Percentiles rank a stretch among this genome's conserved stretches.
Evolutionary conservation across 2,888 invertebrate genomes (phyloP).

Genomic region (Limnephilus rhombicus): DNA sequence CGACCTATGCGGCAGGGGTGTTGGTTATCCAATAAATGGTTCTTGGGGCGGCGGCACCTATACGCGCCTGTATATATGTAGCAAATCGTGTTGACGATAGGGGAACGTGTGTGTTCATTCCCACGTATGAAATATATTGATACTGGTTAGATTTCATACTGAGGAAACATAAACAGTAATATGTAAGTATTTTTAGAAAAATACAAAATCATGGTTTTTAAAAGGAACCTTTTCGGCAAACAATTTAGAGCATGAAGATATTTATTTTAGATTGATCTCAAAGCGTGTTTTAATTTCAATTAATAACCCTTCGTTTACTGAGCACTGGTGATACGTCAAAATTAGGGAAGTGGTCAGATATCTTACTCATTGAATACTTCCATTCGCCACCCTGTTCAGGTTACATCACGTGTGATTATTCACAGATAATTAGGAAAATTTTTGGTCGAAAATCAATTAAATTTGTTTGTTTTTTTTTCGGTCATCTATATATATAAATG

Average conservation of each 20-base stretch:
- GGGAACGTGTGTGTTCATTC: no score
- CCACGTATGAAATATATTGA: no score
- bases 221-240: neutral
- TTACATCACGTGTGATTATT: neutral
- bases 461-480: neutral
- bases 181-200: neutral
- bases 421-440: neutral
- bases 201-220: neutral
- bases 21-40: no score
- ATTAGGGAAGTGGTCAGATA: conserved; percentile 27
- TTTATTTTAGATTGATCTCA: neutral
- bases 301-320: conserved; percentile 34
- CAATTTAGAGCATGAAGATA: neutral
- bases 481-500: no score
- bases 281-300: conserved; percentile 18
- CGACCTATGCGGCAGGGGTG: no score
- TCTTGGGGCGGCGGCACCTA: no score
- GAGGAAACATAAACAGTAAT: no score
- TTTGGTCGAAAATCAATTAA: neutral
- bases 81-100: no score
- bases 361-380: neutral
- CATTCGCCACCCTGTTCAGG: neutral
- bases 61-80: no score
- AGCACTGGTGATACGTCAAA: conserved; percentile 38
- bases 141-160: no score